These are phyloP conservation scores for Laticauda laticaudata DNA, from an alignment of 2,113 vertebrate species.

Conservation along the genomic window DNA sequence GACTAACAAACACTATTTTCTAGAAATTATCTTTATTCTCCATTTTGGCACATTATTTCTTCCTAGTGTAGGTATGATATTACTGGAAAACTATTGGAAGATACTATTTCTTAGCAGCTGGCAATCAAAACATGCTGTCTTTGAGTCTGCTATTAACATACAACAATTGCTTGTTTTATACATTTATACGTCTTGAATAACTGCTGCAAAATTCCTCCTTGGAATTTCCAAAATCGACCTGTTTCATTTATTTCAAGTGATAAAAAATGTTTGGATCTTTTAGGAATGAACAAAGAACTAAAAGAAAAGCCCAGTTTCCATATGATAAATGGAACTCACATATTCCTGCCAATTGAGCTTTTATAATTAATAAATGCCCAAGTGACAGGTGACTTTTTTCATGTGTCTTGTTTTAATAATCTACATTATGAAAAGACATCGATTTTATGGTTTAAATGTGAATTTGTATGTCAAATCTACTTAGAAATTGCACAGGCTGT, in stretches of 20 bases:
- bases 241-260: neutral
- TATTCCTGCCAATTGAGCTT: conserved; percentile 1
- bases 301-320: conserved; percentile 7
- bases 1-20: neutral
- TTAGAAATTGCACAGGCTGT: neutral
- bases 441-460: neutral
- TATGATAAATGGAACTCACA: neutral
- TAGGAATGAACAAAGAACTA: neutral
- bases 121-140: neutral
- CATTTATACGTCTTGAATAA: too few relatives aligned
- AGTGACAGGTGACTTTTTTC: conserved; percentile 14
- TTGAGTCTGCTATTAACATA: neutral
- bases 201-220: neutral
- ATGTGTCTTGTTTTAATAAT: conserved; percentile 19
- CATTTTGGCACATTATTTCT: neutral
- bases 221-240: neutral
- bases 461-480: neutral
- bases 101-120: neutral
- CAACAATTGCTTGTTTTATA: neutral
- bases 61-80: neutral
- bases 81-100: neutral
- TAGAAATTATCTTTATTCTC: neutral
- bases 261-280: neutral
- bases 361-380: neutral
- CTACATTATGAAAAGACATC: neutral